Percentiles rank a stretch among this genome's conserved stretches.
These are phyloP conservation scores for Odocoileus virginianus DNA, from an alignment of 2,113 vertebrate species.

Conservation along the genomic window DNA sequence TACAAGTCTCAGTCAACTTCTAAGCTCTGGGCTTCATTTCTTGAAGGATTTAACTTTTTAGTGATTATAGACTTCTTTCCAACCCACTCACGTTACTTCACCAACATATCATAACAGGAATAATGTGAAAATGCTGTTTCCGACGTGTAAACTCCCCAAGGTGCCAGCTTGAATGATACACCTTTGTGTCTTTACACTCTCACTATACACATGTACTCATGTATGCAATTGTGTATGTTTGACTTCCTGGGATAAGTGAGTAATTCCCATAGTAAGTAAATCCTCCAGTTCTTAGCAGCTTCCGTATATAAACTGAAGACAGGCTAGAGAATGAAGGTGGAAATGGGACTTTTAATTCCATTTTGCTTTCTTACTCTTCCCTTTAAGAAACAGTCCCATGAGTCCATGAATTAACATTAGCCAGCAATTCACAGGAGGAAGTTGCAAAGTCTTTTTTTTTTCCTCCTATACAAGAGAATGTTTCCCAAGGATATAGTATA, in stretches of 20 bases:
- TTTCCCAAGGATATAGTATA: conserved; percentile 25
- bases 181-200: neutral
- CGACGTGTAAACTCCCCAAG: neutral
- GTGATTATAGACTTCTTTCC: neutral
- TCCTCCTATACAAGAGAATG: neutral
- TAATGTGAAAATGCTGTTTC: too few species aligned
- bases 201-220: neutral
- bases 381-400: neutral
- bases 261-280: neutral
- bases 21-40: neutral
- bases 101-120: neutral
- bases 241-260: neutral
- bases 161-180: neutral
- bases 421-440: neutral
- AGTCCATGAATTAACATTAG: neutral
- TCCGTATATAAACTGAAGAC: neutral
- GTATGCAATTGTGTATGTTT: neutral
- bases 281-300: neutral
- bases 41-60: neutral
- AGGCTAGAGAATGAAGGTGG: neutral
- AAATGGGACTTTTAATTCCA: neutral
- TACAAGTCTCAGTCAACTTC: neutral
- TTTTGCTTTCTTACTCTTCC: neutral
- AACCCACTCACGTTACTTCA: neutral
- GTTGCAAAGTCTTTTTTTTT: neutral